phyloP scores from a whole-genome alignment of 1,140 invertebrate genomes.

The Dinothrombium tinctorium region DNA sequence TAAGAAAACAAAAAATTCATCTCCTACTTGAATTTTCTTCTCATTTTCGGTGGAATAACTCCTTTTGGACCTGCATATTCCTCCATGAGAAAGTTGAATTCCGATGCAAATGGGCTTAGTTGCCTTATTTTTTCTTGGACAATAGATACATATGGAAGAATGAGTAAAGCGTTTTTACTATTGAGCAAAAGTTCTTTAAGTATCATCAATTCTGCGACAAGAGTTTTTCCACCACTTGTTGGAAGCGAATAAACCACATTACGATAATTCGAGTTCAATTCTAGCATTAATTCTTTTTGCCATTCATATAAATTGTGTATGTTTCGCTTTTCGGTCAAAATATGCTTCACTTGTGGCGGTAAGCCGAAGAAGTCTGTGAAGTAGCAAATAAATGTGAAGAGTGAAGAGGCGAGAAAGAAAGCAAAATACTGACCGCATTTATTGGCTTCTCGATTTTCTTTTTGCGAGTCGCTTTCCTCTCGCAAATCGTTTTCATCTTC shows the following conservation, averaged over 20 bases:
- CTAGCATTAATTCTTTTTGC: conserved; percentile 10
- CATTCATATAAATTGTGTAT: conserved; percentile 40
- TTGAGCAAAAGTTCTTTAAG: conserved; percentile 51
- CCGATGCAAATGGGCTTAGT: conserved; percentile 58
- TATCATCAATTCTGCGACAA: conserved; percentile 85
- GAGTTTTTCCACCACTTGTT: conserved; percentile 83
- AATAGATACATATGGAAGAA: conserved; percentile 80
- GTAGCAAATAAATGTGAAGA: too few relatives aligned
- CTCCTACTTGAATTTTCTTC: conserved; percentile 24
- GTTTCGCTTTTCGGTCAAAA: conserved; percentile 37
- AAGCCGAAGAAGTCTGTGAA: conserved; percentile 56
- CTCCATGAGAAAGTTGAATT: conserved; percentile 64
- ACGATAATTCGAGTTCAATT: conserved; percentile 10
- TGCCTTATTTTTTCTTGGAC: conserved; percentile 70
- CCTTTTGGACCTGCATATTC: conserved; percentile 85
- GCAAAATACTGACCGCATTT: too few relatives aligned
- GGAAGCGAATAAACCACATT: conserved; percentile 82
- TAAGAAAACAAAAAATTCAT: too few relatives aligned
- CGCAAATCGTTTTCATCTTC: too few relatives aligned
- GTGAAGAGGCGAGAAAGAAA: too few relatives aligned
- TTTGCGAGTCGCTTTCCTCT: too few relatives aligned
- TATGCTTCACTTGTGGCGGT: conserved; percentile 32
- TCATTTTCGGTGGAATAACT: conserved; percentile 49
- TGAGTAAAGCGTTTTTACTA: conserved; percentile 59
- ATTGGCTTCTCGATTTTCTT: too few relatives aligned